Conservation (phyloP, 2,113 vertebrate species). For the Cacatua alba region DNA sequence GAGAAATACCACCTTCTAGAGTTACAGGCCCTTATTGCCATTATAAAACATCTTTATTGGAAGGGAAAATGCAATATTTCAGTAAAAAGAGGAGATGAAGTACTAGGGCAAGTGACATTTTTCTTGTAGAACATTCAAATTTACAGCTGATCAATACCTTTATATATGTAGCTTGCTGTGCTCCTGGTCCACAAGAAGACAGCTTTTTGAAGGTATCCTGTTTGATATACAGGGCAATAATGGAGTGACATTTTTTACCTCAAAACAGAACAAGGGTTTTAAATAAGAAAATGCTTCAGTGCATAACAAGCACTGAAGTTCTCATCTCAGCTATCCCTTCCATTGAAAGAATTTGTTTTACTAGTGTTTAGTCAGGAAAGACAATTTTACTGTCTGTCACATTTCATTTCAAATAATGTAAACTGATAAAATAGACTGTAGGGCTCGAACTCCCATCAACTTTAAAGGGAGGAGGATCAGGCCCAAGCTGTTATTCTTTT, state of each 20-base stretch:
- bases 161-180: constrained; percentile 1
- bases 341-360: background rate
- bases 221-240: constrained; percentile 21
- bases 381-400: background rate
- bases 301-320: background rate
- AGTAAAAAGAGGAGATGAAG: constrained; percentile 63
- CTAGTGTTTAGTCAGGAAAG: background rate
- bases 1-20: constrained; percentile 61
- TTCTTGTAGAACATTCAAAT: constrained; percentile 61
- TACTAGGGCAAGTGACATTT: constrained; percentile 39
- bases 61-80: constrained; percentile 71
- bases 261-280: constrained; percentile 3
- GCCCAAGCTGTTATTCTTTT: background rate
- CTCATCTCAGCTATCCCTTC: background rate
- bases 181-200: constrained; percentile 16
- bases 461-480: background rate
- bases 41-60: constrained; percentile 73
- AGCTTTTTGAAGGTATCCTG: background rate
- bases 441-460: background rate
- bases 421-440: background rate
- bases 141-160: constrained; percentile 44
- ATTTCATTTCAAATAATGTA: background rate
- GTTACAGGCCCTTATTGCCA: constrained; percentile 60
- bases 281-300: background rate
- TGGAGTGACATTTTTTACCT: constrained; percentile 31